Conservation (phyloP, 1,140 invertebrate species). For the Lasioglossum albipes region DNA sequence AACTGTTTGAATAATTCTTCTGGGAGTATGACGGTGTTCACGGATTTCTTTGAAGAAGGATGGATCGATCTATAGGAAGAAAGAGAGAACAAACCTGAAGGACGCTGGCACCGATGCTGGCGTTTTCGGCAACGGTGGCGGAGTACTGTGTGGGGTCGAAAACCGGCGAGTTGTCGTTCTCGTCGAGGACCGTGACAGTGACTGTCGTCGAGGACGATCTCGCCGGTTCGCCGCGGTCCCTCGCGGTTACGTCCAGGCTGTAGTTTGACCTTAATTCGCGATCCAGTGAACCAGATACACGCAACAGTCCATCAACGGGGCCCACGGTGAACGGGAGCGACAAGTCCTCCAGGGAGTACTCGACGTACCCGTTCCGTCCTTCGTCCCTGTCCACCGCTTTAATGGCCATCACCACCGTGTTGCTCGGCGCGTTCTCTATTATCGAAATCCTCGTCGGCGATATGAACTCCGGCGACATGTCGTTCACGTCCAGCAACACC, state of each 20-base stretch:
- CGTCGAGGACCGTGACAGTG: constrained; percentile 89
- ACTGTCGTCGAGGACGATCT: constrained; percentile 86
- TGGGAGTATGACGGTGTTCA: no score
- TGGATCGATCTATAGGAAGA: background rate
- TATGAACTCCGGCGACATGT: constrained; percentile 95
- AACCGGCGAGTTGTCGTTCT: constrained; percentile 96
- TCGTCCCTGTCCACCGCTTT: constrained; percentile 96
- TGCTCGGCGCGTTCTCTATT: constrained; percentile 92
- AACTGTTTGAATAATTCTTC: no score
- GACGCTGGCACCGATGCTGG: constrained; percentile 94
- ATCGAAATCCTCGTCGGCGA: constrained; percentile 89
- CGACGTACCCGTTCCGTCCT: constrained; percentile 95
- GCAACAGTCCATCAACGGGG: constrained; percentile 90
- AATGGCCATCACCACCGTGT: constrained; percentile 94
- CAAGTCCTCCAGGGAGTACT: constrained; percentile 86
- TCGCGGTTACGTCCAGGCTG: constrained; percentile 89
- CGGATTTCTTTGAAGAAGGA: no score
- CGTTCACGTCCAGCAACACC: constrained; percentile 94
- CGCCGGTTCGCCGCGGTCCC: constrained; percentile 93
- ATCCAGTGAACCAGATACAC: constrained; percentile 90
- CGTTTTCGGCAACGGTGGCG: constrained; percentile 93
- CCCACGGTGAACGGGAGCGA: constrained; percentile 90
- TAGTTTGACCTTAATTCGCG: constrained; percentile 92
- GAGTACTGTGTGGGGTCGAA: constrained; percentile 94
- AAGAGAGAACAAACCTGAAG: constrained; percentile 83